Percentiles rank a stretch among this genome's conserved stretches.
phyloP scores from a whole-genome alignment of 2,113 vertebrate genomes.

The Saccopteryx bilineata region DNA sequence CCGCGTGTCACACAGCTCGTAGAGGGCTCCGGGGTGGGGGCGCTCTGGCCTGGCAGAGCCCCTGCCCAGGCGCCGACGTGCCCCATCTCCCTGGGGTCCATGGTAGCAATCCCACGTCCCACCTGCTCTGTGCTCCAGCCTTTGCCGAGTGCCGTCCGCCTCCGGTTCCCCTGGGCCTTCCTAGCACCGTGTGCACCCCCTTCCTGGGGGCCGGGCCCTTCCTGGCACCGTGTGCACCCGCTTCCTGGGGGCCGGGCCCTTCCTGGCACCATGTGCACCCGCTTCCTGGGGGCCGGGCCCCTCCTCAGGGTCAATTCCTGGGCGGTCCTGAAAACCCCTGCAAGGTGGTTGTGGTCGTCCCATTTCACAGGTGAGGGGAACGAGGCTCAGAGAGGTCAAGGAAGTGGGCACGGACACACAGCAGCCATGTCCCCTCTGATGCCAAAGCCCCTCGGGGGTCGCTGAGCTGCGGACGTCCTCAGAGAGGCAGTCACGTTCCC shows the following conservation, averaged over 20 bases:
- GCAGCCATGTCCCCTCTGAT: neutral
- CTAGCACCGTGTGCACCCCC: no score
- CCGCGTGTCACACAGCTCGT: neutral
- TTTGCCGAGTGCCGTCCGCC: neutral
- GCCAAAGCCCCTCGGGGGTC: neutral
- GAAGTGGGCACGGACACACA: neutral
- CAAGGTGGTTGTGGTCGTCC: neutral
- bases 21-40: neutral
- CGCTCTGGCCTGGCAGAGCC: neutral
- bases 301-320: no score
- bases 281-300: no score
- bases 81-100: neutral
- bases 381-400: neutral
- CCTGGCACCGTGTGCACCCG: no score
- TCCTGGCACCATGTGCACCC: no score
- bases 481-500: neutral
- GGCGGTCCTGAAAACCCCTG: neutral
- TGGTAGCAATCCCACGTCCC: neutral
- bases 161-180: neutral
- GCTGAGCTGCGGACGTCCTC: neutral
- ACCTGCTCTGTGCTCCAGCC: neutral
- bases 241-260: no score
- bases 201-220: no score
- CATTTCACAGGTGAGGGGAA: neutral
- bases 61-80: neutral